Evolutionary conservation across 2,888 invertebrate species (phyloP).

Genomic region (Drosophila subquinaria): DNA sequence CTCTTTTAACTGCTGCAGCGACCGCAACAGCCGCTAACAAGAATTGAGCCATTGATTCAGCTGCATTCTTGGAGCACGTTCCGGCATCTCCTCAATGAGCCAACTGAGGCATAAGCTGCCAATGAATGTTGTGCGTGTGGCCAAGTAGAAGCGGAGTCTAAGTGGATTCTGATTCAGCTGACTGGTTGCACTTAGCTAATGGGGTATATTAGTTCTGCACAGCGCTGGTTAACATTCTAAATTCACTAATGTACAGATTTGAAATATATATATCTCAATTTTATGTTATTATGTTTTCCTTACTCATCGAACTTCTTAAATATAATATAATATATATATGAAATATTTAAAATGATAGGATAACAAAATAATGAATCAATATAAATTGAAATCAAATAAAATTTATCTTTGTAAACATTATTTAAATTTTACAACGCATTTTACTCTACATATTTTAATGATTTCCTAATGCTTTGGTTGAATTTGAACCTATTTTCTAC

Average conservation of each 20-base stretch:
- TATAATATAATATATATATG: too few relatives aligned
- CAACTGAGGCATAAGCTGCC: constrained; percentile 52
- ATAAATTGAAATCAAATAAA: too few relatives aligned
- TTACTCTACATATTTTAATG: too few relatives aligned
- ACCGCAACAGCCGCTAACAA: constrained; percentile 34
- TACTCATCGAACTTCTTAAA: too few relatives aligned
- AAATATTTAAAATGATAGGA: too few relatives aligned
- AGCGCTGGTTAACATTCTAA: neutral
- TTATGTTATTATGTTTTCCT: too few relatives aligned
- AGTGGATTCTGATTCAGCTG: constrained; percentile 22
- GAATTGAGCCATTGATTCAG: constrained; percentile 52
- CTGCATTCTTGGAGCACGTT: constrained; percentile 42
- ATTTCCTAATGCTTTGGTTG: too few relatives aligned
- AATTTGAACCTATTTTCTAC: too few relatives aligned
- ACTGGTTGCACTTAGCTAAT: neutral
- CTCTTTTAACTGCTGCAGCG: constrained; percentile 44
- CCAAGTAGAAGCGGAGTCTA: constrained; percentile 28
- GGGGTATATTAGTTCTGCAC: neutral
- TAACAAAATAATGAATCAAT: too few relatives aligned
- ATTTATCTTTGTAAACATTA: too few relatives aligned
- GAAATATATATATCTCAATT: too few relatives aligned
- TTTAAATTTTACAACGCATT: too few relatives aligned
- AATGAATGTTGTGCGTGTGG: constrained; percentile 50
- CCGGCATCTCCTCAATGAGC: constrained; percentile 29
- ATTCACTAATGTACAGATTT: neutral